Base-by-base conservation (phyloP, 2,888 invertebrate genomes). In the Drosophila quasianomalipes region DNA sequence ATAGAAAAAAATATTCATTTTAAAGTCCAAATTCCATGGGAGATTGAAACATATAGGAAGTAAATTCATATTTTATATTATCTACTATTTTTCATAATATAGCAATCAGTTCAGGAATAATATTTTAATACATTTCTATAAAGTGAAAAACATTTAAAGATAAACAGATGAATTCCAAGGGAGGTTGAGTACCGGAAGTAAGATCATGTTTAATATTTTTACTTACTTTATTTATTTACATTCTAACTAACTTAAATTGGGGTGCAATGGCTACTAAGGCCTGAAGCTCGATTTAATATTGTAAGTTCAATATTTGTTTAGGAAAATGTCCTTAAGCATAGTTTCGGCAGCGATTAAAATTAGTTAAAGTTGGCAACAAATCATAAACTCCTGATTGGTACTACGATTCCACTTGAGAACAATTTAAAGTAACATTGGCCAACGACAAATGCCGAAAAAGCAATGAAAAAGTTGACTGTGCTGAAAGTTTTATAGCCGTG, bases 401-500 rank as follows among this genome's bases (percentile, higher is more conserved):
- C 12, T 41, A 31, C 16, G n/a, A 22, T n/a, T 16, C 26, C 33
- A 39, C n/a, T 65, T 37, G 31, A 12, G 10, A 12, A 12, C 28
- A 26, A 30, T 51, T 35, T 31, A 69, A 49, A 55, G 41, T 26
- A 47, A 14, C 35, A 58, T 51, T 51, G 0, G 0, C 2, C 26
- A 14, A 33, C 53, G 26, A 44, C 19, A 62, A 53, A 66, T 33
- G 5, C 10, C 30, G 19, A 26, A 14, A 35, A 22, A 35, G 28
- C 12, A 12, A 26, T 10, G 10, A 31, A 61, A 52, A 52, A 22
- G 47, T 67, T 64, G 68, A 67, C 70, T 35, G 9, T 53, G 53
- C 63, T 19, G 6, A 67, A 79, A 85, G 76, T 85, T 85, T 81
- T 60, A 60, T 72, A 39, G 81, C 84, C 79, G 33, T 35, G 47